Base-by-base conservation (phyloP, 2,888 invertebrate species). In the Myathropa florea region DNA sequence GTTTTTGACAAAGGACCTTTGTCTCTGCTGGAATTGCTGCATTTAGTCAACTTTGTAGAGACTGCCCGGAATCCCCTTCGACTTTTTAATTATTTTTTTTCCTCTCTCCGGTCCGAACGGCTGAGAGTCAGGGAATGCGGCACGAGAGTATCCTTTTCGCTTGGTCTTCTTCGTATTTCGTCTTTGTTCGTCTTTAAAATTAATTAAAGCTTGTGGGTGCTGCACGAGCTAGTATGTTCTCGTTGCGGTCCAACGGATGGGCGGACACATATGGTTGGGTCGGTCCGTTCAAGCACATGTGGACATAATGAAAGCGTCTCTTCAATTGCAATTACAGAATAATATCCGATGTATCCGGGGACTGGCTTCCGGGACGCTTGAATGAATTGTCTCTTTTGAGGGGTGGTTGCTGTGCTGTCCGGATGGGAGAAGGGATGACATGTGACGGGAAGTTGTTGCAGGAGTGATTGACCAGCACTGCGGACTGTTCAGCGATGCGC, bases 81-180 rank as follows among this genome's bases (percentile, higher is more conserved):
- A 75, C 61, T 81, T 75, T 80, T 75, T 81, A 68, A 81, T 80
- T 80, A 73, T 53, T 75, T 75, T 39, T 65, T 72, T 65, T 26
- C 55, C 30, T 28, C 9, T 4, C 24, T 60, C 14, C 26, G 12
- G 24, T 33, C 12, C 24, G 7, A 18, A 18, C 7, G 46, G 18
- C 46, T 46, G 18, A 6, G 14, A 26, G 33, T 10, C 10, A 30
- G 23, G 3, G n/a, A 36, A 24, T 18, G 9, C 36, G 57, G 39
- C 55, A 28, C 55, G 26, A 30, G 14, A 28, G 53, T 18, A 2
- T 6, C 21, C 6, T 18, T 18, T 28, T 9, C 18, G 7, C 30
- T 33, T 30, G 30, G 14, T 24, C 57, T 65, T 65, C 9, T 2
- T 36, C 18, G 71, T 71, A 28, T 14, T 36, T 24, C 1, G 65